phyloP scores from a whole-genome alignment of 2,888 invertebrate genomes.

The Tinea trinotella region DNA sequence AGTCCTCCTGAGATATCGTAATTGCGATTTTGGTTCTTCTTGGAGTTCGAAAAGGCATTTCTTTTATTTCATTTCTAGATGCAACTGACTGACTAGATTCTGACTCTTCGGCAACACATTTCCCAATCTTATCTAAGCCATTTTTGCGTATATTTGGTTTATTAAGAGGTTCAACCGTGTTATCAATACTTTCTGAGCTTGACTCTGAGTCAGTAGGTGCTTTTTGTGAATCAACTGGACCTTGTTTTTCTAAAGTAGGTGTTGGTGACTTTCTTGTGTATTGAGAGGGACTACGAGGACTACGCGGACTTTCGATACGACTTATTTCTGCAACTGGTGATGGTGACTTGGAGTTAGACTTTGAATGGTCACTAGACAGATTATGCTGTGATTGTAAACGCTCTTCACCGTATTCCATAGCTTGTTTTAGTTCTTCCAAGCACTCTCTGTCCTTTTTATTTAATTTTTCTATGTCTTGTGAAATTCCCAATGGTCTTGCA shows the following conservation, averaged over 20 bases:
- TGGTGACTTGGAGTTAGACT: conserved; percentile 59
- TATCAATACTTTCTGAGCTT: conserved; percentile 68
- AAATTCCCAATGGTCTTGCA: conserved; percentile 83
- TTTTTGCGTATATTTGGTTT: conserved; percentile 62
- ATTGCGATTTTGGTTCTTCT: conserved; percentile 69
- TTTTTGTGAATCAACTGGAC: conserved; percentile 65
- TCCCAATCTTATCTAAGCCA: conserved; percentile 56
- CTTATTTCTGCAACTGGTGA: conserved; percentile 51
- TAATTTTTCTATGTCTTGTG: conserved; percentile 78
- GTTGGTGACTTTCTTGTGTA: conserved; percentile 63
- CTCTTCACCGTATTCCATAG: conserved; percentile 70
- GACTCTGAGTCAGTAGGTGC: conserved; percentile 75
- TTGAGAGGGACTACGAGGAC: conserved; percentile 61
- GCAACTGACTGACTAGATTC: conserved; percentile 74
- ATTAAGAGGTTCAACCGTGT: conserved; percentile 59
- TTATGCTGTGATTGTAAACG: conserved; percentile 56
- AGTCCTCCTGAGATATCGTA: conserved; percentile 69
- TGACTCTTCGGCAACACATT: conserved; percentile 68
- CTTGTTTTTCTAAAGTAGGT: conserved; percentile 76
- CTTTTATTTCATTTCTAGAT: conserved; percentile 57
- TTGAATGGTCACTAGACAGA: conserved; percentile 60
- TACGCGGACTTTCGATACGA: conserved; percentile 57
- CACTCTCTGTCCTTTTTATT: conserved; percentile 76
- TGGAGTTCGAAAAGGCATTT: conserved; percentile 61
- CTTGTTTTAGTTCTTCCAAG: conserved; percentile 72